Evolutionary conservation across 2,113 vertebrate species (phyloP), one percentile per base, ranked within the genome.

Genomic region (Henicopernis longicauda): DNA sequence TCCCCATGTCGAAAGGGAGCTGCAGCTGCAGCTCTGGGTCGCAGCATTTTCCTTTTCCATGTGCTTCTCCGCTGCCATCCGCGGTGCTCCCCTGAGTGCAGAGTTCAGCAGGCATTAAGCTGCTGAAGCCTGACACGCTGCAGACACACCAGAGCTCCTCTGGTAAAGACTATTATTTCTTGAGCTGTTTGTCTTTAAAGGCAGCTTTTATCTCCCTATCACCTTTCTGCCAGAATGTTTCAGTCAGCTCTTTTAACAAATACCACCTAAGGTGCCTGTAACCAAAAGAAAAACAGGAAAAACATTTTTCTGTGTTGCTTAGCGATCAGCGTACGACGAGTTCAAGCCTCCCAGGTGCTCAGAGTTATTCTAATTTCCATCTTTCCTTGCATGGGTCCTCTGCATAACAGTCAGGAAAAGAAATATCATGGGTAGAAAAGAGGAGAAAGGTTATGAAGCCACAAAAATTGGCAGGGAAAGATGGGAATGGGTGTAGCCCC

Each of bases 211-310:
- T 91, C 87, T 94, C 89, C 79, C 77, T 45, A 66, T 89, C 91
- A 82, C 95, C 95, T 95, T 95, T 95, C 93, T 95, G 93, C 82
- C 93, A 79, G 93, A 85, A 40, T 1, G 55, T 91, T 94, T 93
- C 84, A 84, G 81, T 91, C 94, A 82, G 94, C 91, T 94, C 84
- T 93, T 91, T 61, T 42, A 82, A 66, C 70, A 49, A 72, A 82
- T 26, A 9, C 91, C 89, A 95, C 81, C 91, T 93, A 72, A 96
- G 87, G 86, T 94, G 81, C 91, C 59, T 14, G 55, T 36, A 88
- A 95, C 42, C 66, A 11, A 88, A 95, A 91, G 82, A 10, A 78
- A 95, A 95, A 93, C 86, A 92, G 87, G 84, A 70, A 93, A 96
- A 97, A 80, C 84, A 93, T 55, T 91, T 93, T 70, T 93, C 73